These are phyloP conservation scores for Octodon degus DNA, from an alignment of 2,113 vertebrate genomes.

Conservation along the genomic window DNA sequence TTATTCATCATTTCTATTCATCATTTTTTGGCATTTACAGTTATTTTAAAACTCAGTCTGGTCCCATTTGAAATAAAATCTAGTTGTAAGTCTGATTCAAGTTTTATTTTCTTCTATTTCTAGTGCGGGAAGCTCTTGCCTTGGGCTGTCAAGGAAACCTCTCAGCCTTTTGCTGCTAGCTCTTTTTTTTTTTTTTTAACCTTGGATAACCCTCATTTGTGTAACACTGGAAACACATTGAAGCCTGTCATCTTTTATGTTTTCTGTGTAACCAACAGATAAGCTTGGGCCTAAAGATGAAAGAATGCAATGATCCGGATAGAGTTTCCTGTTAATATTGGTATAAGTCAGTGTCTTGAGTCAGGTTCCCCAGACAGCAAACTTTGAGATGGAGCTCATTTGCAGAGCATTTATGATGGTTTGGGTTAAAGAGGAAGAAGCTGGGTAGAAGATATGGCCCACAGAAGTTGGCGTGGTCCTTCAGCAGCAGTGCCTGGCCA, in stretches of 20 bases:
- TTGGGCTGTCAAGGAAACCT: background rate
- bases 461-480: background rate
- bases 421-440: background rate
- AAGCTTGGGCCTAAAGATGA: background rate
- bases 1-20: background rate
- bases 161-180: background rate
- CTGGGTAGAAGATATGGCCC: background rate
- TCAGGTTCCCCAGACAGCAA: background rate
- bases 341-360: background rate
- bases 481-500: background rate
- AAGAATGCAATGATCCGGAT: background rate
- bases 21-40: slow-evolving; percentile 5
- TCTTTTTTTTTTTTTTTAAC: background rate
- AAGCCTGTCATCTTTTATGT: background rate
- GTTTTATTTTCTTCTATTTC: background rate
- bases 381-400: background rate
- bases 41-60: slow-evolving; percentile 37
- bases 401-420: background rate
- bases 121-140: background rate
- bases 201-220: background rate
- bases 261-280: background rate
- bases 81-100: background rate
- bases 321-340: background rate
- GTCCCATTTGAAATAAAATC: background rate
- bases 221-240: background rate